Percentiles rank a stretch among this genome's conserved stretches.
phyloP scores from a whole-genome alignment of 1,140 invertebrate species.

The Drosophila parvula region DNA sequence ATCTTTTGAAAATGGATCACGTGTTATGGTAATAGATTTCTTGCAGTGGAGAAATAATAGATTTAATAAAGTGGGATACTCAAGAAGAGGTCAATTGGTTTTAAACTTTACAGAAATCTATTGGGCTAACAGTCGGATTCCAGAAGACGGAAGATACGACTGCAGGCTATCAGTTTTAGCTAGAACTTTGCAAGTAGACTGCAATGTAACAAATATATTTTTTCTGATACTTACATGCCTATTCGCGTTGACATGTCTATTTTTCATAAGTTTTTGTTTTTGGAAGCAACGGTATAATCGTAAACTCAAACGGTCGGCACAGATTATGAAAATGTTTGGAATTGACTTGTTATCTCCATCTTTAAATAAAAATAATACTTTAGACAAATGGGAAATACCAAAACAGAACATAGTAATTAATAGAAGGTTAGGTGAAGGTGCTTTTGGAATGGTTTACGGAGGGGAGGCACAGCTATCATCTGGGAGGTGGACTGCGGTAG shows the following conservation, averaged over 20 bases:
- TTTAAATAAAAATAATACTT: slow-evolving; percentile 84
- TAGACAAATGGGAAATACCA: slow-evolving; percentile 95
- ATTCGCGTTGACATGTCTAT: slow-evolving; percentile 87
- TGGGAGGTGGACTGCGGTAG: slow-evolving; percentile 93
- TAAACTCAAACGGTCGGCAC: slow-evolving; percentile 88
- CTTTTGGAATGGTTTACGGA: slow-evolving; percentile 94
- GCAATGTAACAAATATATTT: slow-evolving; percentile 86
- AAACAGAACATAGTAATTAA: slow-evolving; percentile 95
- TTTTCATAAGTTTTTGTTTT: slow-evolving; percentile 88
- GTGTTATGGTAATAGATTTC: slow-evolving; percentile 89
- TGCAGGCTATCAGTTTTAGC: slow-evolving; percentile 89
- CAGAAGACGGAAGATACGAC: slow-evolving; percentile 89
- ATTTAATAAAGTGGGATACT: slow-evolving; percentile 85
- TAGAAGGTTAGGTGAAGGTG: slow-evolving; percentile 93
- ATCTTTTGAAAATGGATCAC: slow-evolving; percentile 88
- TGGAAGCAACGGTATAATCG: slow-evolving; percentile 91
- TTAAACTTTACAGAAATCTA: slow-evolving; percentile 86
- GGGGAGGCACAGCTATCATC: slow-evolving; percentile 90
- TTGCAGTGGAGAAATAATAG: slow-evolving; percentile 88
- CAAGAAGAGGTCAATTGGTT: slow-evolving; percentile 84
- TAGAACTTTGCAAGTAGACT: slow-evolving; percentile 87
- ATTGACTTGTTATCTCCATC: slow-evolving; percentile 86
- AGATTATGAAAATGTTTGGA: slow-evolving; percentile 90
- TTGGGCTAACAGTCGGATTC: slow-evolving; percentile 87
- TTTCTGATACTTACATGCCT: slow-evolving; percentile 51